Conservation (phyloP, 2,113 vertebrate species). For the Scomber scombrus region DNA sequence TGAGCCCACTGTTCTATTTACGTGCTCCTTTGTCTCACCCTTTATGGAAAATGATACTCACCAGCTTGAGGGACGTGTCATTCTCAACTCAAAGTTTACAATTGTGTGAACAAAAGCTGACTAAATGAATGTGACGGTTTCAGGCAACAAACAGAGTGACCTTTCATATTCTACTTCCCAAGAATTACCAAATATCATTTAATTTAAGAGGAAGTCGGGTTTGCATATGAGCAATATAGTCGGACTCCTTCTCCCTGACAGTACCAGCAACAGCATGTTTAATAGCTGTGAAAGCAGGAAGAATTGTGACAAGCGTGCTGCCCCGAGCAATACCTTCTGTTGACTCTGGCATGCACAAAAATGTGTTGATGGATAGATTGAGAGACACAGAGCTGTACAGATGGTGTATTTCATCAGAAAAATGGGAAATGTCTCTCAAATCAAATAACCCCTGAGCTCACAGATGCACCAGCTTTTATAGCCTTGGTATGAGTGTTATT, state of each 20-base stretch:
- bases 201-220: background rate
- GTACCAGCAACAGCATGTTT: constrained; percentile 33
- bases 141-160: constrained; percentile 1
- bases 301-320: constrained; percentile 35
- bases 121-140: background rate
- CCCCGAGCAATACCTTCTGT: constrained; percentile 56
- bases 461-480: constrained; percentile 13
- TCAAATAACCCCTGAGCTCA: constrained; percentile 3
- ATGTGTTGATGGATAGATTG: constrained; percentile 42
- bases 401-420: constrained; percentile 56
- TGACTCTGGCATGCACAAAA: constrained; percentile 35
- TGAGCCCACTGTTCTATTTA: constrained; percentile 60
- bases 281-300: constrained; percentile 44
- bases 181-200: background rate
- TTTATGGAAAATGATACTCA: constrained; percentile 49
- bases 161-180: background rate
- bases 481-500: constrained; percentile 21
- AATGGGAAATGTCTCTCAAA: constrained; percentile 51
- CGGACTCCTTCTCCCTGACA: constrained; percentile 19
- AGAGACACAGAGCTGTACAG: constrained; percentile 11
- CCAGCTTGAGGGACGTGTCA: constrained; percentile 31
- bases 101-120: constrained; percentile 43
- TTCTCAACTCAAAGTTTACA: constrained; percentile 33
- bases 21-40: constrained; percentile 52
- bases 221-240: constrained; percentile 4